Base-by-base conservation (phyloP, 37 sponge, comb jelly and placozoan genomes). In the Axinella damicornis region DNA sequence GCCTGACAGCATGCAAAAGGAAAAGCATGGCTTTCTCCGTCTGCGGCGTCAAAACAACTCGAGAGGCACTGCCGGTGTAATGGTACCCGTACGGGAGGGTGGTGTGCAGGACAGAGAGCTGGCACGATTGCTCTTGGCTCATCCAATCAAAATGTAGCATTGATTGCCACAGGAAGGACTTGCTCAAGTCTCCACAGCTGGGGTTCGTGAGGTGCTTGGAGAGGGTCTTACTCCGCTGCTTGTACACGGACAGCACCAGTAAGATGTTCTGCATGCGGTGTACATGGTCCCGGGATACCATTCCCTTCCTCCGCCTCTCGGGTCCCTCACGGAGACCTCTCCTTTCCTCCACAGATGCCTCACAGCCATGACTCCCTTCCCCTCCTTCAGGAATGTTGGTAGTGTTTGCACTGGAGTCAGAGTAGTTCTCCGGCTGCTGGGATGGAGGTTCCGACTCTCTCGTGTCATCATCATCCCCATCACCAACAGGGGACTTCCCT, bases 121-220 rank as follows among this genome's bases (percentile, higher is more conserved):
- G 0, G 64, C 69, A 72, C 0, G 54, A 22, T 31, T 69, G 63
- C 52, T 77, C 69, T 40, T 69, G 21, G 25, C 36, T 16, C 2
- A 67, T 80, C 81, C 80, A 80, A 28, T 41, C 53, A 37, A 35
- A 83, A 53, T 78, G 89, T 9, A 78, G 84, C 64, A 65, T 53
- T 2, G 71, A 57, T 65, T 77, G 60, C 84, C 84, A 83, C 9
- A 28, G 32, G 53, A 83, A 83, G 9, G 81, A 80, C 6, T 69
- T 73, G 33, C 53, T 65, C 20, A 73, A 6, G 34, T 56, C 56
- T 22, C 59, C 53, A 74, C 76, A 53, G n/a, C 20, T 33, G 6
- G 30, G 12, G 17, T n/a, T 37, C 0, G 34, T 24, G 18, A 76
- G 32, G 39, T 63, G 69, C 35, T 65, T 25, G 9, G 17, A 5